Percentiles rank a stretch among this genome's conserved stretches.
These are phyloP conservation scores for Chrysolina americana DNA, from an alignment of 2,888 invertebrate genomes.

Conservation along the genomic window DNA sequence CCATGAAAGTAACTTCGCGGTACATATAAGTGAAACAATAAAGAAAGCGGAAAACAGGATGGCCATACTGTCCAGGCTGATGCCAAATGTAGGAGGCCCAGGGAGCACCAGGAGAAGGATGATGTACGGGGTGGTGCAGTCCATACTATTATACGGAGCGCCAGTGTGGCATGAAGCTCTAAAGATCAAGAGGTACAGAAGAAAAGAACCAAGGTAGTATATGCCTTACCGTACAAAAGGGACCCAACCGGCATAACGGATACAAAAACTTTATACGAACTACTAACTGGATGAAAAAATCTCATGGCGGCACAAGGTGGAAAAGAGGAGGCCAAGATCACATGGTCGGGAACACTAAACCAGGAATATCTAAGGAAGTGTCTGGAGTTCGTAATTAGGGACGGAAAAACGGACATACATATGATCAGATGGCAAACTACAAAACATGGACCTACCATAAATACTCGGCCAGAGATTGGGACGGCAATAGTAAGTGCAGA, in stretches of 20 bases:
- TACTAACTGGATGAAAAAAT: conserved; percentile 9
- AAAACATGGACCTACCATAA: background rate
- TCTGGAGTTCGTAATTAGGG: conserved; percentile 21
- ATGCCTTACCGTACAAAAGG: conserved; percentile 17
- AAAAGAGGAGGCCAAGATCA: conserved; percentile 22
- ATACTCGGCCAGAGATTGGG: conserved; percentile 5
- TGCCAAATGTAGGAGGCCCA: too few species aligned
- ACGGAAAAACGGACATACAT: background rate
- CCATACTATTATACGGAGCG: too few species aligned
- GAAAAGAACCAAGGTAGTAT: background rate
- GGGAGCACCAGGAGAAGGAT: too few species aligned
- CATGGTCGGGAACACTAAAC: conserved; percentile 19
- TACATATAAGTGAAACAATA: too few species aligned
- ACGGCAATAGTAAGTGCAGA: conserved; percentile 9
- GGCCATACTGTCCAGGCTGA: too few species aligned
- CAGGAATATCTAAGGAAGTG: conserved; percentile 17
- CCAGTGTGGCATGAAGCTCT: too few species aligned
- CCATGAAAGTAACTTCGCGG: too few species aligned
- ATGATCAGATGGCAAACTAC: background rate
- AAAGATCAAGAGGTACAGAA: background rate
- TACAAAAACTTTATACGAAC: conserved; percentile 6
- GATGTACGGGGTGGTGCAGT: too few species aligned
- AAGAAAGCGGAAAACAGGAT: too few species aligned
- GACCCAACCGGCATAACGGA: conserved; percentile 24
- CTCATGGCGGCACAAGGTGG: conserved; percentile 18